A percentile compares a stretch with the other conserved stretches of the same genome.
Conservation (phyloP, 1,140 invertebrate species). For the Stegodyphus mimosarum region DNA sequence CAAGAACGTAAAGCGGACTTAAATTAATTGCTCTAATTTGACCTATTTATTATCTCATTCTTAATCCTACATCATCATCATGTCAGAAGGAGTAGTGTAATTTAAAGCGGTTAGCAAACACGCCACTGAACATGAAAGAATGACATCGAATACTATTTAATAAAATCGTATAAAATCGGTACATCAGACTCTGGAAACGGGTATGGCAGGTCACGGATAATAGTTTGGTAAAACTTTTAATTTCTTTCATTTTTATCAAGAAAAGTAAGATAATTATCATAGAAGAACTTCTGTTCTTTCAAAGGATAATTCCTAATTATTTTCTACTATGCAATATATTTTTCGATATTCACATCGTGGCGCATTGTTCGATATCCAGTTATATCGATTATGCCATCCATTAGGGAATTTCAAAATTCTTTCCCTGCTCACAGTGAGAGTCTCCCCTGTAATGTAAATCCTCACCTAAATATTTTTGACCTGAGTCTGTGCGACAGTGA, state of each 20-base stretch:
- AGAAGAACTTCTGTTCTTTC: too few species aligned
- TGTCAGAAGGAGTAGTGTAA: not conserved
- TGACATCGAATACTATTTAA: not conserved
- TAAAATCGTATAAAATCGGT: not conserved
- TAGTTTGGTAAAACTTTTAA: not conserved
- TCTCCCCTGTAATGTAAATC: too few species aligned
- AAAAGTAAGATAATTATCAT: not conserved
- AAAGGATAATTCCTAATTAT: too few species aligned
- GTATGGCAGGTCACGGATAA: not conserved
- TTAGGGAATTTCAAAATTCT: too few species aligned
- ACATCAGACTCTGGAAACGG: not conserved
- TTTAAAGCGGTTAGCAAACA: not conserved
- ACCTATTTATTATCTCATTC: not conserved
- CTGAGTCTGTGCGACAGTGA: too few species aligned
- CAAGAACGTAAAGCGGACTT: not conserved
- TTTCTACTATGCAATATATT: too few species aligned
- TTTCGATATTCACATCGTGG: too few species aligned
- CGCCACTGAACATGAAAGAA: not conserved
- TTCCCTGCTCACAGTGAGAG: too few species aligned
- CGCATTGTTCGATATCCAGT: too few species aligned
- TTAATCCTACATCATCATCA: not conserved
- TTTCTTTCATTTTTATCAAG: not conserved
- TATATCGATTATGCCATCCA: too few species aligned
- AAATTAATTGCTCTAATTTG: not conserved
- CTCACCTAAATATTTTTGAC: too few species aligned